Evolutionary conservation across 2,113 vertebrate species (phyloP), one percentile per base, ranked within the genome.

Genomic region (Seriola quinqueradiata): DNA sequence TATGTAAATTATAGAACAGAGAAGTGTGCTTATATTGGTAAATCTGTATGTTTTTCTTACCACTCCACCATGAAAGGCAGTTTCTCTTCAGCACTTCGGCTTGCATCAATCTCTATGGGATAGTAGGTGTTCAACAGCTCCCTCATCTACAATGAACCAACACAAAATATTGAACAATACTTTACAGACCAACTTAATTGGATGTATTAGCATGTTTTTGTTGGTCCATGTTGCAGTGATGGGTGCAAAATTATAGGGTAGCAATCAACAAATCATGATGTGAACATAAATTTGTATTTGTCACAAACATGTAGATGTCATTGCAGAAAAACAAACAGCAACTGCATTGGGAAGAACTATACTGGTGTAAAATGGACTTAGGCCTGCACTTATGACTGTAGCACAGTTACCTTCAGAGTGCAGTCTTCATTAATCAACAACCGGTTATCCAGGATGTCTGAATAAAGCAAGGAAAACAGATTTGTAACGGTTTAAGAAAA

Each of bases 51-150:
- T 36, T 57, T 36, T 57, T 72, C 97, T 95, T 79, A 98, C 97
- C 97, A 98, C 70, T 97, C 96, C 38, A 98, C 95, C 97, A 97
- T 98, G 25, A 95, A 87, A 5, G 97, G 97, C 11, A 94, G 1
- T 72, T 98, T 98, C 89, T 98, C 97, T 21, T 96, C 93, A 71
- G 89, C 32, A 28, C 90, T 94, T 55, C 87, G 93, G 34, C 94
- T 70, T 0, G 96, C 95, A 83, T 98, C 96, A 0, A 97, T 97
- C 88, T 98, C 97, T 59, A 97, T 97, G 40, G 97, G 97, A 68
- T 97, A 97, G 86, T 97, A 98, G 61, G 93, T 90, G 75, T 96
- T 93, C 55, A 97, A 87, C 63, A 97, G 95, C 0, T 94, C 91
- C 21, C 88, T 92, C 42, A 98, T 93, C 97, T 98, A 82, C 77